These are phyloP conservation scores for Drosophila parabipectinata DNA, from an alignment of 1,140 invertebrate species.

Conservation along the genomic window DNA sequence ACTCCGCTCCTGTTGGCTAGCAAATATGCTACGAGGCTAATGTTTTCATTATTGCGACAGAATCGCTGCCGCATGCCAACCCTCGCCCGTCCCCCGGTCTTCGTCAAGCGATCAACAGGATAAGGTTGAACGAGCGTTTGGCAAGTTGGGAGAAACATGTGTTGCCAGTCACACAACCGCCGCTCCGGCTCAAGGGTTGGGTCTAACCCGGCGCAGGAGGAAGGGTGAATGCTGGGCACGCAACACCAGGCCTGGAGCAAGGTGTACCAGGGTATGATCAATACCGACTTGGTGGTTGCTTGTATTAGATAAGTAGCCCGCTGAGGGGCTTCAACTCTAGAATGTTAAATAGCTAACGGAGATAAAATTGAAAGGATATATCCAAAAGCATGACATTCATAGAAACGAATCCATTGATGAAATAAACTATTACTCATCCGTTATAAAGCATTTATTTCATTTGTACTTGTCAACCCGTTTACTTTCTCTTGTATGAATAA, in stretches of 20 bases:
- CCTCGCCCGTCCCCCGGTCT: constrained; percentile 12
- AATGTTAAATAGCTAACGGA: constrained; percentile 30
- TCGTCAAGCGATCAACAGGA: constrained; percentile 70
- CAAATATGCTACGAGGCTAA: constrained; percentile 72
- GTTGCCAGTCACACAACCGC: constrained; percentile 82
- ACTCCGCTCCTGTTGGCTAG: constrained; percentile 53
- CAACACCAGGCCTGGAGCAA: constrained; percentile 21
- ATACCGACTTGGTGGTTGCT: constrained; percentile 73
- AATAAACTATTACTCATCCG: no score
- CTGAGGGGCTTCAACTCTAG: constrained; percentile 27
- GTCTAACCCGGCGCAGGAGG: background rate
- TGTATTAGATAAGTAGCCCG: constrained; percentile 62
- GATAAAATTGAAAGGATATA: background rate
- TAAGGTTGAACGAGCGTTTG: constrained; percentile 43
- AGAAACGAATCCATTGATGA: no score
- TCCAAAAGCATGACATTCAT: no score
- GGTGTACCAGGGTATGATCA: constrained; percentile 57
- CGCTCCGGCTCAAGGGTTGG: constrained; percentile 29
- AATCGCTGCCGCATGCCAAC: constrained; percentile 36
- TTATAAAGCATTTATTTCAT: background rate
- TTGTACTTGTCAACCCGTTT: background rate
- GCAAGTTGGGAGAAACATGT: constrained; percentile 73
- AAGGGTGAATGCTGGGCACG: background rate
- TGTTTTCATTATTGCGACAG: constrained; percentile 72
- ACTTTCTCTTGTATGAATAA: constrained; percentile 60